These are phyloP conservation scores for Agapornis canus DNA, from an alignment of 2,797 vertebrate genomes.

Conservation along the genomic window DNA sequence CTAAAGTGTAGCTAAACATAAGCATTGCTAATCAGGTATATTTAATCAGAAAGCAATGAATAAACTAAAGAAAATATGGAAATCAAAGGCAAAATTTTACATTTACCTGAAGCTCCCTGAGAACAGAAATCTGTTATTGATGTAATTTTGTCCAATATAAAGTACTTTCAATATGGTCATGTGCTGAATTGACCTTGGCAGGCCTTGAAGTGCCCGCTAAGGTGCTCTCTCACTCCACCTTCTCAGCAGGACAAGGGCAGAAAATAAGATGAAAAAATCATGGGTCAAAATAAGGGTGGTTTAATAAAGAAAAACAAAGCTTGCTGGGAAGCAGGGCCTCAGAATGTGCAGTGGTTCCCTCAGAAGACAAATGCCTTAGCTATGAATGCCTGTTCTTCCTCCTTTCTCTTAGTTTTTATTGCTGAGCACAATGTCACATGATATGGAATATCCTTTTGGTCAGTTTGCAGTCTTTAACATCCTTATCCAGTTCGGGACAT, in stretches of 20 bases:
- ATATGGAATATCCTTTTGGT: background rate
- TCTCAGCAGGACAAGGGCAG: background rate
- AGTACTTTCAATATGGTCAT: background rate
- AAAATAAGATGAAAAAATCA: background rate
- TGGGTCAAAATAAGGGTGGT: background rate
- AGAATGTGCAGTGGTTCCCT: background rate
- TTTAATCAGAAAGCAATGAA: background rate
- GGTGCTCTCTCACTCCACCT: background rate
- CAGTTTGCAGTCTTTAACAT: background rate
- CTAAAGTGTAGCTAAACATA: background rate
- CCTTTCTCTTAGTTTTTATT: background rate
- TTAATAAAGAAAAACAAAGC: background rate
- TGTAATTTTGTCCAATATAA: accelerated
- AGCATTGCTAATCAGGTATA: background rate
- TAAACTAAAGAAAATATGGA: background rate
- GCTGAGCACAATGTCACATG: background rate
- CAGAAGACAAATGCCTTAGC: background rate
- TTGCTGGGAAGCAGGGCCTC: background rate
- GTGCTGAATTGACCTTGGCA: background rate
- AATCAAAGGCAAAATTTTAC: background rate
- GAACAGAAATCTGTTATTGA: background rate
- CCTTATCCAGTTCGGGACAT: background rate
- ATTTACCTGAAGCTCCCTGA: background rate
- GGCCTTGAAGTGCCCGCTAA: accelerated
- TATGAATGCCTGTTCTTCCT: background rate